Evolutionary conservation across 2,113 vertebrate genomes (phyloP).

Genomic region (Pterocles gutturalis): DNA sequence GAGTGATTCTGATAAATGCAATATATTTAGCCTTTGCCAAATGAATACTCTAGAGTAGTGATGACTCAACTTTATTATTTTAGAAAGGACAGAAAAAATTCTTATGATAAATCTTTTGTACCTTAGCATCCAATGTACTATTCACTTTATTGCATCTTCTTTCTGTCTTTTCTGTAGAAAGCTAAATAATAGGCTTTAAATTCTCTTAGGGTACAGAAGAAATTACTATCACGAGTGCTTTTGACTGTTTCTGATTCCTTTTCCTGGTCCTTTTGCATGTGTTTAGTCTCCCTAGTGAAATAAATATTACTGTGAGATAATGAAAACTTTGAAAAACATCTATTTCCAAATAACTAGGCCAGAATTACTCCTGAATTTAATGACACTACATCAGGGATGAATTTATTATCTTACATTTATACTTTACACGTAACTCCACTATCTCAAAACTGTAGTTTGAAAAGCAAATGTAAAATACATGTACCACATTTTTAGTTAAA

Average conservation of each 20-base stretch:
- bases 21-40: neutral
- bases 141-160: neutral
- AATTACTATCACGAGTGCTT: neutral
- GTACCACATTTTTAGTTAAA: neutral
- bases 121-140: neutral
- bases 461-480: neutral
- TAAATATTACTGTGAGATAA: conserved; percentile 12
- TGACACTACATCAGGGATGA: neutral
- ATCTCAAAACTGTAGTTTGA: neutral
- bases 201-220: neutral
- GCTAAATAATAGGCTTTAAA: neutral
- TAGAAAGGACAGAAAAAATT: neutral
- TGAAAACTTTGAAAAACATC: neutral
- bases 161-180: neutral
- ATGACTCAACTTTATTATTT: neutral
- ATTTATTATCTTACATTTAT: neutral
- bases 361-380: conserved; percentile 6
- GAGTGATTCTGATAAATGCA: neutral
- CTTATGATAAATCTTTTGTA: neutral
- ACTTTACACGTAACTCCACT: neutral
- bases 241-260: neutral
- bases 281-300: neutral
- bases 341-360: conserved; percentile 3
- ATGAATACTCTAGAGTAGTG: neutral
- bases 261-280: neutral